A percentile compares a stretch with the other conserved stretches of the same genome.
Conservation (phyloP, 2,113 vertebrate genomes). For the Melanerpes aurifrons region DNA sequence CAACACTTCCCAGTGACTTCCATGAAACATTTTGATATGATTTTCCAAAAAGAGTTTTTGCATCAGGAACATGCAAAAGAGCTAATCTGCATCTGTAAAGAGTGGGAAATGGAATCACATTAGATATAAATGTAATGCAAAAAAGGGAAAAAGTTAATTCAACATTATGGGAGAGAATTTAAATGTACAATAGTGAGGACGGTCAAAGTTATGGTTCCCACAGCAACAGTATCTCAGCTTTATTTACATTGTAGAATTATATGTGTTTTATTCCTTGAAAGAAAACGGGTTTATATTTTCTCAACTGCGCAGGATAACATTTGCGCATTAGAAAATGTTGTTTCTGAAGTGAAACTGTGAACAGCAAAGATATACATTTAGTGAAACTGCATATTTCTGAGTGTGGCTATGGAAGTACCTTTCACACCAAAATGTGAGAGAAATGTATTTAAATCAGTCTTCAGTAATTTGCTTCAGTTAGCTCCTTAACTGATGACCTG, state of each 20-base stretch:
- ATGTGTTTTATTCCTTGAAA: constrained; percentile 50
- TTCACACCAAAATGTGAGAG: background rate
- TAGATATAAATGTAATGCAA: constrained; percentile 77
- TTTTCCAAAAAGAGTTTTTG: constrained; percentile 82
- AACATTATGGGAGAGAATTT: constrained; percentile 64
- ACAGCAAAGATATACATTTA: background rate
- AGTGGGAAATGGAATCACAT: constrained; percentile 76
- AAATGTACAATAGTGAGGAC: constrained; percentile 61
- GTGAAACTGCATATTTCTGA: background rate
- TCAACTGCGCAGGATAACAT: background rate
- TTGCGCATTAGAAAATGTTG: background rate
- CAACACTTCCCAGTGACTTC: constrained; percentile 76
- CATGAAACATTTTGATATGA: constrained; percentile 81
- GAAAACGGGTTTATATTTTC: constrained; percentile 20
- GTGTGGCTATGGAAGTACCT: background rate
- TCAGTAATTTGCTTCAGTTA: background rate
- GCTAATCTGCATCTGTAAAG: constrained; percentile 81
- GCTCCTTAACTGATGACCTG: background rate
- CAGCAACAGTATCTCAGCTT: constrained; percentile 45
- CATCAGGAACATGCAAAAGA: constrained; percentile 67
- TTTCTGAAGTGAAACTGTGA: constrained; percentile 11
- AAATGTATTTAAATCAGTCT: background rate
- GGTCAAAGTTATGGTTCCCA: constrained; percentile 67
- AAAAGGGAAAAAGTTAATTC: constrained; percentile 69
- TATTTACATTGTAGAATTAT: constrained; percentile 31